phyloP scores from a whole-genome alignment of 2,888 invertebrate genomes.

The Kuschelorhynchus macadamiae region DNA sequence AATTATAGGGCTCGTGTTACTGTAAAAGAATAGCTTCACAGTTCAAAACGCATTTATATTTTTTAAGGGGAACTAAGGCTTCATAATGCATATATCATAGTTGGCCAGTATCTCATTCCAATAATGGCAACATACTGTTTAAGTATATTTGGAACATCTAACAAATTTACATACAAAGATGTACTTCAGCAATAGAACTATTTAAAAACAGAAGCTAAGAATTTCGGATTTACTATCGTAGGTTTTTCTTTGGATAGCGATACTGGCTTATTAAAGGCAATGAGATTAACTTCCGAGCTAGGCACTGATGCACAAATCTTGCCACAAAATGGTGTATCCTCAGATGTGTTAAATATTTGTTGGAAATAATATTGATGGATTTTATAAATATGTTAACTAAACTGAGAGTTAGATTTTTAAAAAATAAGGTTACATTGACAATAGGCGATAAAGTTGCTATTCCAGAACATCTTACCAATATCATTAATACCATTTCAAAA shows the following conservation, averaged over 20 bases:
- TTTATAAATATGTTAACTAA: constrained; percentile 5
- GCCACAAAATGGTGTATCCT: too few relatives aligned
- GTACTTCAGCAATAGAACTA: background rate
- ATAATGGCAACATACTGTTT: background rate
- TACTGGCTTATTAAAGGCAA: constrained; percentile 1
- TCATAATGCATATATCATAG: constrained; percentile 1
- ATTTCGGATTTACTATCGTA: background rate
- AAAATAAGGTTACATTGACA: background rate
- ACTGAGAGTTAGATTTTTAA: constrained; percentile 4
- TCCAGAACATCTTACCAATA: background rate
- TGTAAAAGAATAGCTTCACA: background rate
- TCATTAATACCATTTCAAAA: too few relatives aligned
- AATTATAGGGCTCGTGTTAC: constrained; percentile 13
- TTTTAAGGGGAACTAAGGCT: constrained; percentile 5
- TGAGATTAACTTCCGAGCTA: too few relatives aligned
- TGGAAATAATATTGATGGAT: background rate
- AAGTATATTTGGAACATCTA: constrained; percentile 8
- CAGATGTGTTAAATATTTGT: background rate
- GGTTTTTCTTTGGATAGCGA: background rate
- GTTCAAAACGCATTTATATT: constrained; percentile 5
- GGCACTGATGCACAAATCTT: too few relatives aligned
- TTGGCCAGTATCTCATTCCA: constrained; percentile 3
- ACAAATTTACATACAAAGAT: constrained; percentile 15
- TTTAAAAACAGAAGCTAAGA: constrained; percentile 2
- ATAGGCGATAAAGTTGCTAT: background rate